Conservation (phyloP, 1,140 invertebrate species). For the Polypedilum pembai region DNA sequence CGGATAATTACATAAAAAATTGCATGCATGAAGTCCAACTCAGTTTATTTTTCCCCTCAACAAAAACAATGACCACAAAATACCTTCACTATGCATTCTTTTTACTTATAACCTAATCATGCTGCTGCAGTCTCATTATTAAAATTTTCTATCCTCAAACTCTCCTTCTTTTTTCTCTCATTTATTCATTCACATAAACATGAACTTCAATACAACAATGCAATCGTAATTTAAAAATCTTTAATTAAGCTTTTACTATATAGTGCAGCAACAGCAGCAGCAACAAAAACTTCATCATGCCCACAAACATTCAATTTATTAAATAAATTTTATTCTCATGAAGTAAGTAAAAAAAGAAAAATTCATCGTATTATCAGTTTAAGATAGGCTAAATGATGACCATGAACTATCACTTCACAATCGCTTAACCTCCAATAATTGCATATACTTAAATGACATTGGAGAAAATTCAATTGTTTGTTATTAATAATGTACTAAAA, state of each 20-base stretch:
- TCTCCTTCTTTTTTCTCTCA: neutral
- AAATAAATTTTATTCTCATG: too few relatives aligned
- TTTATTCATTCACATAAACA: neutral
- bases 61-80: neutral
- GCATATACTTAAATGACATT: neutral
- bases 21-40: neutral
- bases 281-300: too few relatives aligned
- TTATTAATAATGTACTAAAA: too few relatives aligned
- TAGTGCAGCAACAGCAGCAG: neutral
- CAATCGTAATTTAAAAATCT: constrained; percentile 18
- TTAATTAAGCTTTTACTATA: constrained; percentile 8
- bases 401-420: neutral
- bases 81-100: neutral
- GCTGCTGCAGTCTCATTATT: too few relatives aligned
- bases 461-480: neutral
- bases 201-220: neutral
- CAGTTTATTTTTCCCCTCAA: too few relatives aligned
- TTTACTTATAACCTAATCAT: too few relatives aligned
- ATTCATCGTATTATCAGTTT: too few relatives aligned
- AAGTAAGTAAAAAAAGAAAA: too few relatives aligned
- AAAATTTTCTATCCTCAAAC: neutral
- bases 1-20: neutral
- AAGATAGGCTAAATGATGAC: neutral
- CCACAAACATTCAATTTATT: too few relatives aligned
- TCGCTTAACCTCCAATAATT: neutral